Evolutionary conservation across 2,888 invertebrate species (phyloP).

Genomic region (Portevinia maculata): DNA sequence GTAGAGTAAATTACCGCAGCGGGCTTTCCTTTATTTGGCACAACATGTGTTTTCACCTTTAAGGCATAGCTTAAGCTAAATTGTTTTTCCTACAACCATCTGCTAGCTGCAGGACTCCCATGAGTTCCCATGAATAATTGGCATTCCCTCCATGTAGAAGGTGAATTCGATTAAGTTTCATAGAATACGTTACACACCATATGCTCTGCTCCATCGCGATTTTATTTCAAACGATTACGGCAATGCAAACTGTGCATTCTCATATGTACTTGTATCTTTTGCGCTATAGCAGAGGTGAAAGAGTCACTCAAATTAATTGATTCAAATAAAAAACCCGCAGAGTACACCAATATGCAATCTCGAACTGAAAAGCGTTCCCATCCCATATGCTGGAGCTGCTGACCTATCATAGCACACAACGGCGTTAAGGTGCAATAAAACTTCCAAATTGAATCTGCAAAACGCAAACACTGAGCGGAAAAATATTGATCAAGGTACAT

Average conservation of each 20-base stretch:
- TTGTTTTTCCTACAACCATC: constrained; percentile 35
- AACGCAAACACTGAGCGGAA: constrained; percentile 10
- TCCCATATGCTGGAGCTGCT: neutral
- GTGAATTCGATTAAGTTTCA: constrained; percentile 44
- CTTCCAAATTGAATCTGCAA: constrained; percentile 64
- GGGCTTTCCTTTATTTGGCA: neutral
- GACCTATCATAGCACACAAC: constrained; percentile 38
- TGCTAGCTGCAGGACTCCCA: constrained; percentile 37
- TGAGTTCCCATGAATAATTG: constrained; percentile 32
- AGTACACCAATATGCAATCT: constrained; percentile 32
- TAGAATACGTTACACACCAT: neutral
- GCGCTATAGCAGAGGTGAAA: constrained; percentile 32
- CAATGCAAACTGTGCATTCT: constrained; percentile 1
- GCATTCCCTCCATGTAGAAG: constrained; percentile 14
- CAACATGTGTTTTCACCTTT: constrained; percentile 45
- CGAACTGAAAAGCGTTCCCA: constrained; percentile 1
- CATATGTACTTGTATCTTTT: constrained; percentile 6
- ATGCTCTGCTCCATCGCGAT: constrained; percentile 12
- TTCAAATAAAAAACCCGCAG: constrained; percentile 62
- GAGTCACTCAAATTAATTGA: constrained; percentile 65
- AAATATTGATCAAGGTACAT: constrained; percentile 27
- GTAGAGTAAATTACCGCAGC: constrained; percentile 12
- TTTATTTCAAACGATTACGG: constrained; percentile 50
- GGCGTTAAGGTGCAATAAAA: constrained; percentile 62
- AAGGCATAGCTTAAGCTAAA: constrained; percentile 9